Conservation (phyloP, 2,888 invertebrate genomes). For the Gasteruption jaculator region DNA sequence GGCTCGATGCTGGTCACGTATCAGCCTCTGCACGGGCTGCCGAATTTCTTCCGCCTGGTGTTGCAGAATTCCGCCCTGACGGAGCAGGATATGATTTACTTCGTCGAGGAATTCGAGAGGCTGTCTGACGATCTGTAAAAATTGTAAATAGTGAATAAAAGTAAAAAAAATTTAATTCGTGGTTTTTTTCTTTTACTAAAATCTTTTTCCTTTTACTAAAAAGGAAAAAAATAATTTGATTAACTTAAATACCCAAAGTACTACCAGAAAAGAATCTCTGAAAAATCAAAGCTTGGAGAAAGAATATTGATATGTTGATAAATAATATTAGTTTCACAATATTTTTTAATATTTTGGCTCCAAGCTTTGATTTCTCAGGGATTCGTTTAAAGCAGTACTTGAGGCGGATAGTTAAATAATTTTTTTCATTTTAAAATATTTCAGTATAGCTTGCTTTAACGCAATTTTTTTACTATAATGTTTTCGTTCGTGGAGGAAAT, state of each 20-base stretch:
- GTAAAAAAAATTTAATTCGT: background rate
- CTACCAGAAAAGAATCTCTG: too few species aligned
- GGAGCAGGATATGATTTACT: slow-evolving; percentile 78
- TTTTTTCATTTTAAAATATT: too few species aligned
- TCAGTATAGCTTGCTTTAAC: too few species aligned
- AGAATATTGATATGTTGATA: too few species aligned
- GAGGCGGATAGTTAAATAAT: too few species aligned
- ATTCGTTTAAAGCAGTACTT: too few species aligned
- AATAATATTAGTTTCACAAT: too few species aligned
- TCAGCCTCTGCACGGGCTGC: slow-evolving; percentile 78
- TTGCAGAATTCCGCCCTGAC: slow-evolving; percentile 86
- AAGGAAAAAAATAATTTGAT: slow-evolving; percentile 8
- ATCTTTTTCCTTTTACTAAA: slow-evolving; percentile 6
- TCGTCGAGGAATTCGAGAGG: slow-evolving; percentile 82
- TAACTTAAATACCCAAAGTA: slow-evolving; percentile 5
- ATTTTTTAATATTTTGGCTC: too few species aligned
- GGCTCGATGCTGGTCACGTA: slow-evolving; percentile 97
- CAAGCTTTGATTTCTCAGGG: too few species aligned
- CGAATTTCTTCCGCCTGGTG: slow-evolving; percentile 94
- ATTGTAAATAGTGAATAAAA: slow-evolving; percentile 7
- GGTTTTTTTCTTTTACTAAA: slow-evolving; percentile 1
- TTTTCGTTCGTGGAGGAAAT: too few species aligned
- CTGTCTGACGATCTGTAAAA: slow-evolving; percentile 68
- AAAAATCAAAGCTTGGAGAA: too few species aligned
- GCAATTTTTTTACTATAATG: too few species aligned